Percentiles rank a stretch among this genome's conserved stretches.
Evolutionary conservation across 2,113 vertebrate genomes (phyloP).

Genomic region (Phalacrocorax aristotelis): DNA sequence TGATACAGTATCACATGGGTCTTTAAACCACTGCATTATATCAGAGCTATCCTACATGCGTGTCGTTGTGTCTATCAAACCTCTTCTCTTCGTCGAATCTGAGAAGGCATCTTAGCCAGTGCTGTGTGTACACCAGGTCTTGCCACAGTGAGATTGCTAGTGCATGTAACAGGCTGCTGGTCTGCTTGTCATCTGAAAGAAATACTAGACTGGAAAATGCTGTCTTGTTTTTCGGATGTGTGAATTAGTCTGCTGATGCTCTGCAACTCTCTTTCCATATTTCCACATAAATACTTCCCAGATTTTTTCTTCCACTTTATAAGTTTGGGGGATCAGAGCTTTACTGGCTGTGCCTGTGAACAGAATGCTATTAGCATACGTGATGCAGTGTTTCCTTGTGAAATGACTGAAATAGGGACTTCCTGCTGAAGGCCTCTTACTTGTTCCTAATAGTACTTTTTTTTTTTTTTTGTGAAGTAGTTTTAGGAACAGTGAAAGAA

Average conservation of each 20-base stretch:
- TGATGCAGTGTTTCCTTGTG: neutral
- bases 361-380: neutral
- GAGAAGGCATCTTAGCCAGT: neutral
- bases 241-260: neutral
- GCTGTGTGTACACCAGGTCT: neutral
- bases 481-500: neutral
- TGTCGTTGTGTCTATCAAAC: neutral
- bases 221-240: neutral
- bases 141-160: neutral
- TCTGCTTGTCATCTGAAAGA: neutral
- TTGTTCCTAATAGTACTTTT: neutral
- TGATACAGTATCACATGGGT: neutral
- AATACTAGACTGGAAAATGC: neutral
- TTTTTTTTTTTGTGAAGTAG: neutral
- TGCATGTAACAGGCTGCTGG: neutral
- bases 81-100: neutral
- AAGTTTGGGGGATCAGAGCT: neutral
- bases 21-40: neutral
- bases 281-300: neutral
- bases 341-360: neutral
- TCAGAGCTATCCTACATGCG: rapidly evolving
- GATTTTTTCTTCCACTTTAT: neutral
- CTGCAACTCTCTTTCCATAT: neutral
- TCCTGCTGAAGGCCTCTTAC: neutral
- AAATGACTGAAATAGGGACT: neutral